Evolutionary conservation across 2,113 vertebrate genomes (phyloP).

Genomic region (Boleophthalmus pectinirostris): DNA sequence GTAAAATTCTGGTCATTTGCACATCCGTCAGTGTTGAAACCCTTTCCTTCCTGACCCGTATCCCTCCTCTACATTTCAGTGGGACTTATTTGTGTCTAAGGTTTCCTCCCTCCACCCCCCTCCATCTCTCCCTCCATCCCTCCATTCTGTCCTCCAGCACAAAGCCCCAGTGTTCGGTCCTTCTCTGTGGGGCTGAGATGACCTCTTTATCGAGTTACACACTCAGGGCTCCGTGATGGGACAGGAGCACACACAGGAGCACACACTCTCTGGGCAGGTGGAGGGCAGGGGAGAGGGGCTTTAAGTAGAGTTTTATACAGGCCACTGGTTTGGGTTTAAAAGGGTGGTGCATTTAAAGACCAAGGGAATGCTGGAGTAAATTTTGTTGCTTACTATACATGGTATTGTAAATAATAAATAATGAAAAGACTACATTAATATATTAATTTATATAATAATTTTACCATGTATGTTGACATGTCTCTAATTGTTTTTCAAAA

Average conservation of each 20-base stretch:
- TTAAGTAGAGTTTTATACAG: background rate
- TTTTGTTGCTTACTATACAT: background rate
- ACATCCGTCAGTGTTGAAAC: background rate
- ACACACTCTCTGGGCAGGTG: conserved; percentile 21
- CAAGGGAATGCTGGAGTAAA: background rate
- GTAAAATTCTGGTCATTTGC: background rate
- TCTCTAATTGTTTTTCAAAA: no score
- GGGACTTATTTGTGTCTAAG: conserved; percentile 23
- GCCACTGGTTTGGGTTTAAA: conserved; percentile 3
- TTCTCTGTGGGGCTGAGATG: conserved; percentile 40
- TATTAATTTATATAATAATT: no score
- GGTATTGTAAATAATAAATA: background rate
- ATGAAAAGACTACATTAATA: background rate
- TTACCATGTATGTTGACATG: no score
- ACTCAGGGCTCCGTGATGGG: conserved; percentile 29
- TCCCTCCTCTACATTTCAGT: conserved; percentile 13
- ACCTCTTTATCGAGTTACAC: conserved; percentile 66
- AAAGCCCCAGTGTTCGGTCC: conserved; percentile 57
- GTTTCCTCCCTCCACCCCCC: conserved; percentile 52
- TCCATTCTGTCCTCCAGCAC: conserved; percentile 42
- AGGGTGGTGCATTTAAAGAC: background rate
- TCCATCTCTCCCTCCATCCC: conserved; percentile 19
- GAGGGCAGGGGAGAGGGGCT: background rate
- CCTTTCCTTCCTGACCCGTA: background rate
- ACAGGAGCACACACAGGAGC: conserved; percentile 43